Evolutionary conservation across 2,797 vertebrate genomes (phyloP), one percentile per base, ranked within the genome.

Genomic region (Channa striata): DNA sequence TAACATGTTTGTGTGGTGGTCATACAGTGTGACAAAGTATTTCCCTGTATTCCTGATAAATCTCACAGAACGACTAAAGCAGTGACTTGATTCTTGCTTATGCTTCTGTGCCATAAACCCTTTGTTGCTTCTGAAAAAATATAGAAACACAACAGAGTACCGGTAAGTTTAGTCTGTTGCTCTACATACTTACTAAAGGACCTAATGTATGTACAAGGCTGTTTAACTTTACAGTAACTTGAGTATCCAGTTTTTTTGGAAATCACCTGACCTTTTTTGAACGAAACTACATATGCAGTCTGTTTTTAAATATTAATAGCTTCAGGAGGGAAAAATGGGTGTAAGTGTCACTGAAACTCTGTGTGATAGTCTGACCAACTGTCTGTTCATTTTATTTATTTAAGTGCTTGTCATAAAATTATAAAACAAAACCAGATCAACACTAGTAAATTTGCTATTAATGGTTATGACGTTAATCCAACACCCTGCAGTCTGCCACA

Each of bases 171-270:
- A n/a, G 33, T 33, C 6, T 30, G 2, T 4, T 30, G 4, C 4
- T 30, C 25, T 30, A 30, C 0, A 30, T 30, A 30, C 25, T 30
- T 30, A 30, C 25, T 30, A 30, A n/a, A n/a, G n/a, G n/a, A n/a
- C n/a, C n/a, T n/a, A n/a, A n/a, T n/a, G n/a, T n/a, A n/a, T n/a
- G n/a, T n/a, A n/a, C n/a, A n/a, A n/a, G n/a, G n/a, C n/a, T n/a
- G n/a, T n/a, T n/a, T n/a, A n/a, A n/a, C n/a, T n/a, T n/a, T n/a
- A n/a, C n/a, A n/a, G n/a, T n/a, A n/a, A n/a, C n/a, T n/a, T n/a
- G n/a, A n/a, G n/a, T n/a, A n/a, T n/a, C n/a, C 11, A 43, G 25
- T 48, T 62, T 52, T 13, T 36, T n/a, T n/a, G 21, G 43, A 69
- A 42, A 49, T 14, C 0, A 34, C 37, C 4, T 14, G 20, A n/a